These are phyloP conservation scores for Regulus satrapa DNA, from an alignment of 2,113 vertebrate species.

Conservation along the genomic window DNA sequence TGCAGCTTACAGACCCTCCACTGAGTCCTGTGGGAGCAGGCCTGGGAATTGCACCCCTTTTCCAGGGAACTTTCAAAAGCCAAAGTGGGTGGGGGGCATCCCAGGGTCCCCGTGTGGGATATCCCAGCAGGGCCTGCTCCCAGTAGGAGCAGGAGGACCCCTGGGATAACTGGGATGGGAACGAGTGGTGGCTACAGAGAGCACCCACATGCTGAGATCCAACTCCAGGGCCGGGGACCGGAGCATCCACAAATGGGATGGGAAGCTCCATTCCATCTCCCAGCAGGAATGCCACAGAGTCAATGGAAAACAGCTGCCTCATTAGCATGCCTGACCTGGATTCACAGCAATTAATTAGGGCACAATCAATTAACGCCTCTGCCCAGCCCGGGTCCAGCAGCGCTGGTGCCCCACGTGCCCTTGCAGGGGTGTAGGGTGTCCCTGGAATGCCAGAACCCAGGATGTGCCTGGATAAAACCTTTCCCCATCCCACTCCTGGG, in stretches of 20 bases:
- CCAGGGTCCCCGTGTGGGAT: neutral
- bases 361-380: neutral
- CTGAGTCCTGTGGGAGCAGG: neutral
- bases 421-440: neutral
- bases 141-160: neutral
- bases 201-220: neutral
- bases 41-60: neutral
- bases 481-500: neutral
- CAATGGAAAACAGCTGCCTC: neutral
- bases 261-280: neutral
- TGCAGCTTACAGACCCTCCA: rapidly evolving
- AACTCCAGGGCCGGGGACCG: rapidly evolving
- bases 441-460: neutral
- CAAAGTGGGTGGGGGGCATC: neutral
- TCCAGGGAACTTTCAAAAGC: neutral
- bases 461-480: neutral
- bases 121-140: neutral
- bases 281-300: rapidly evolving
- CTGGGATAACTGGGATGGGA: neutral
- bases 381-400: rapidly evolving
- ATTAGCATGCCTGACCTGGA: conserved; percentile 43
- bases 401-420: neutral
- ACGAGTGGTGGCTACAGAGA: rapidly evolving
- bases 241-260: neutral
- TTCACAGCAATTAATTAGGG: conserved; percentile 10